Percentiles rank a stretch among this genome's conserved stretches.
phyloP scores from a whole-genome alignment of 1,140 invertebrate genomes.

The Aphelenchoides avenae region DNA sequence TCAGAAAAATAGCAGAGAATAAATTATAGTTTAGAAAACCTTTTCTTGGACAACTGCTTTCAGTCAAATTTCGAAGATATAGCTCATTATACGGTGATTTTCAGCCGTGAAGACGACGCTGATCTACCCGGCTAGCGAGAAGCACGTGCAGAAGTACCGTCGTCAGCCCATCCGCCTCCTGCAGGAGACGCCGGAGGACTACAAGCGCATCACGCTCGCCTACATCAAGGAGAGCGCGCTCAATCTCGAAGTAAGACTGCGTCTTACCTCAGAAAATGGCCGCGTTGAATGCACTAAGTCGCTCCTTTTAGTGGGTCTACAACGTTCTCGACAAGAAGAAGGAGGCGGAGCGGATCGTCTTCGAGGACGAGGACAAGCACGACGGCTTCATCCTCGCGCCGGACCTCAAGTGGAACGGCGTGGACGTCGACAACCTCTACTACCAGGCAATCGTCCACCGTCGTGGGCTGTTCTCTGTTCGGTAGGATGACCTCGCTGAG shows the following conservation, averaged over 20 bases:
- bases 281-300: slow-evolving; percentile 2
- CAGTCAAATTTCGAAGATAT: neutral
- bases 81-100: slow-evolving; percentile 5
- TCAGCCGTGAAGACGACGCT: slow-evolving; percentile 73
- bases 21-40: no score
- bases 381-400: slow-evolving; percentile 79
- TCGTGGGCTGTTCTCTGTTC: slow-evolving; percentile 72
- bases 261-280: neutral
- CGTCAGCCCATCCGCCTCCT: slow-evolving; percentile 71
- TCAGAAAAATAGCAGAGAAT: no score
- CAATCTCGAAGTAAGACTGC: slow-evolving; percentile 39
- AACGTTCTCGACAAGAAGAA: slow-evolving; percentile 89
- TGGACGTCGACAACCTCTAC: slow-evolving; percentile 74
- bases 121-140: slow-evolving; percentile 84
- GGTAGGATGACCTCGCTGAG: slow-evolving; percentile 14
- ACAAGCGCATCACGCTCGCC: slow-evolving; percentile 73
- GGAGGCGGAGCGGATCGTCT: slow-evolving; percentile 79
- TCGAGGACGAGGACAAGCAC: slow-evolving; percentile 73
- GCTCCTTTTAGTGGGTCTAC: slow-evolving; percentile 72
- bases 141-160: slow-evolving; percentile 81
- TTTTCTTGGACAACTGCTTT: no score
- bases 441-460: slow-evolving; percentile 74
- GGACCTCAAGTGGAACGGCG: slow-evolving; percentile 79
- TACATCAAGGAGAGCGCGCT: slow-evolving; percentile 66
- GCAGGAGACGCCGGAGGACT: slow-evolving; percentile 77